Evolutionary conservation across 1,140 invertebrate species (phyloP).

Genomic region (Drosophila nikananu): DNA sequence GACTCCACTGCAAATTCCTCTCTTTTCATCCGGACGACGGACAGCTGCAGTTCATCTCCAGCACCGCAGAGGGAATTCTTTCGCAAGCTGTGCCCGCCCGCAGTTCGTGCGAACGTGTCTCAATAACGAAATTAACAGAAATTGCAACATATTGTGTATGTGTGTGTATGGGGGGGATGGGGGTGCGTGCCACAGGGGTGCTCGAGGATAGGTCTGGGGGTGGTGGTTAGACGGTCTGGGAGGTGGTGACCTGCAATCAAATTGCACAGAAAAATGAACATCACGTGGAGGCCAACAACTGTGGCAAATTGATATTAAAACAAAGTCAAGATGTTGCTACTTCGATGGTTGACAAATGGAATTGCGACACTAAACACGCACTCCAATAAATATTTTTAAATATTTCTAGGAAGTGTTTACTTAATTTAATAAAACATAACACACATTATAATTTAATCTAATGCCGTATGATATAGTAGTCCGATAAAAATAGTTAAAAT

Average conservation of each 20-base stretch:
- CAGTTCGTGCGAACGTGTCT: constrained; percentile 76
- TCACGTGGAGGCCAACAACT: constrained; percentile 48
- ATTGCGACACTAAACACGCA: not conserved
- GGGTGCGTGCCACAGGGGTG: constrained; percentile 16
- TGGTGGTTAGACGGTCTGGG: constrained; percentile 3
- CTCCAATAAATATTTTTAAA: constrained; percentile 8
- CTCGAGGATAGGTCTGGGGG: not conserved
- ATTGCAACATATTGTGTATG: constrained; percentile 75
- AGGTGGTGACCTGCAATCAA: constrained; percentile 43
- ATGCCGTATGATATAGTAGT: too few species aligned
- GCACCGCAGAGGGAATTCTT: constrained; percentile 38
- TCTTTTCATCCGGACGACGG: not conserved
- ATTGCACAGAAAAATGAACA: constrained; percentile 58
- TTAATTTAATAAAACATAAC: too few species aligned
- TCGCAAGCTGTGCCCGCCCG: constrained; percentile 65
- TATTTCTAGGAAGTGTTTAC: too few species aligned
- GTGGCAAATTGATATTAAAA: constrained; percentile 61
- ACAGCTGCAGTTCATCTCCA: constrained; percentile 55
- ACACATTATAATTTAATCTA: too few species aligned
- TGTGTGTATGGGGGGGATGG: constrained; percentile 4
- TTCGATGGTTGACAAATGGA: constrained; percentile 3
- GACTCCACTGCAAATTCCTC: constrained; percentile 18
- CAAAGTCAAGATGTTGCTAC: constrained; percentile 46
- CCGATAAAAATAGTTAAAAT: too few species aligned
- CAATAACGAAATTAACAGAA: constrained; percentile 83